phyloP scores from a whole-genome alignment of 2,113 vertebrate species.

The Pomatostomus ruficeps region DNA sequence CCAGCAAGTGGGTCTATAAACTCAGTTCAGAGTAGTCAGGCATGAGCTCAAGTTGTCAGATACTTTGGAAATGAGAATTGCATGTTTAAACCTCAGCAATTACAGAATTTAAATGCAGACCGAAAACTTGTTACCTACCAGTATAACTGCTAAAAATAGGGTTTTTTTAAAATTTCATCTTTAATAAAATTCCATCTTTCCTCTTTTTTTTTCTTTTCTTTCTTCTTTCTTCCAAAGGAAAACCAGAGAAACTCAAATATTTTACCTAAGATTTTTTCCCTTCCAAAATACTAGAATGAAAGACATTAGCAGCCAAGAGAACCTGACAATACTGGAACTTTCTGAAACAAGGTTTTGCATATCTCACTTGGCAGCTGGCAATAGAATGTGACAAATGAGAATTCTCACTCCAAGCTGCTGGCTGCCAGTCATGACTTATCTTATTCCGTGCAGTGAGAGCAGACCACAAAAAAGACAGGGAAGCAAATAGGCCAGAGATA shows the following conservation, averaged over 20 bases:
- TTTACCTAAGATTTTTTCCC: neutral
- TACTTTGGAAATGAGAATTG: neutral
- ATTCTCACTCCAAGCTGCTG: slow-evolving; percentile 40
- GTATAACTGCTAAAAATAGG: neutral
- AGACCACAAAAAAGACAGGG: neutral
- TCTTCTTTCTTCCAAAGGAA: neutral
- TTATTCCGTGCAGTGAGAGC: slow-evolving; percentile 9
- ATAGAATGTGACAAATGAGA: slow-evolving; percentile 46
- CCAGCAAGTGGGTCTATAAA: neutral
- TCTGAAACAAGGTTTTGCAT: slow-evolving; percentile 45
- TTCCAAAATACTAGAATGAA: neutral
- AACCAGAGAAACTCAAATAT: neutral
- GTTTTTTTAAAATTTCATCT: accelerated
- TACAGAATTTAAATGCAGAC: neutral
- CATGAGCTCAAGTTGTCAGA: neutral
- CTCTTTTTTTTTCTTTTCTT: neutral
- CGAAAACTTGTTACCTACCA: neutral
- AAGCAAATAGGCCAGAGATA: neutral
- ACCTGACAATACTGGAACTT: slow-evolving; percentile 31
- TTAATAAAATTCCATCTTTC: neutral
- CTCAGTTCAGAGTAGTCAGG: neutral
- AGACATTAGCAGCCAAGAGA: slow-evolving; percentile 9
- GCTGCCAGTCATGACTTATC: slow-evolving; percentile 60
- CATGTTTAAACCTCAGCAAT: neutral
- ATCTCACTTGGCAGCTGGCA: slow-evolving; percentile 53